phyloP scores from a whole-genome alignment of 2,888 invertebrate genomes.

The Sinelater perroti region DNA sequence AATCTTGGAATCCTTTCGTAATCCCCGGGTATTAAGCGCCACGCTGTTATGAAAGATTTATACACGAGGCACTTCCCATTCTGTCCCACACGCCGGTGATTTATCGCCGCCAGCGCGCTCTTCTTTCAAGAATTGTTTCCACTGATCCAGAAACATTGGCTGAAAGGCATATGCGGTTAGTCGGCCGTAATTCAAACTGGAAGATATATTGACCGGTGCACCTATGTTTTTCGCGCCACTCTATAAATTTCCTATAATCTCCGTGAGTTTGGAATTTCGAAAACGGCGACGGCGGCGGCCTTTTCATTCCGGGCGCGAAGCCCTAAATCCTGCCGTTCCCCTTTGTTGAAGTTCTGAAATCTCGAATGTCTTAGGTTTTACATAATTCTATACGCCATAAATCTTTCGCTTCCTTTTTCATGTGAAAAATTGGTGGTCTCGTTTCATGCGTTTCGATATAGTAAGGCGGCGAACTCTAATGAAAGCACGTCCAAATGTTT shows the following conservation, averaged over 20 bases:
- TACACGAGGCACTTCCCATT: constrained; percentile 19
- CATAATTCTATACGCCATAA: too few species aligned
- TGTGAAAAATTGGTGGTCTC: too few species aligned
- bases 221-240: background rate
- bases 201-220: constrained; percentile 12
- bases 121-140: constrained; percentile 18
- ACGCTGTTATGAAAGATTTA: constrained; percentile 25
- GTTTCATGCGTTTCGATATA: too few species aligned
- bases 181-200: constrained; percentile 6
- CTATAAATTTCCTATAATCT: constrained; percentile 3
- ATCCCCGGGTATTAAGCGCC: constrained; percentile 22
- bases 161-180: constrained; percentile 17
- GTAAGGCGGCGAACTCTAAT: too few species aligned
- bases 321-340: too few species aligned
- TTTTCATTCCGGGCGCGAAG: too few species aligned
- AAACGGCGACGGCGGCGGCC: too few species aligned
- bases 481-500: too few species aligned
- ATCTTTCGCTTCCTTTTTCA: too few species aligned
- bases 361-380: too few species aligned
- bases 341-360: too few species aligned
- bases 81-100: constrained; percentile 19
- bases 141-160: constrained; percentile 21
- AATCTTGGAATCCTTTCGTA: constrained; percentile 20
- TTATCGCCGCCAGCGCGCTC: constrained; percentile 11
- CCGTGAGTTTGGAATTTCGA: background rate